Percentiles rank a stretch among this genome's conserved stretches.
Conservation (phyloP, 2,888 invertebrate species). For the Cheilosia vulpina region DNA sequence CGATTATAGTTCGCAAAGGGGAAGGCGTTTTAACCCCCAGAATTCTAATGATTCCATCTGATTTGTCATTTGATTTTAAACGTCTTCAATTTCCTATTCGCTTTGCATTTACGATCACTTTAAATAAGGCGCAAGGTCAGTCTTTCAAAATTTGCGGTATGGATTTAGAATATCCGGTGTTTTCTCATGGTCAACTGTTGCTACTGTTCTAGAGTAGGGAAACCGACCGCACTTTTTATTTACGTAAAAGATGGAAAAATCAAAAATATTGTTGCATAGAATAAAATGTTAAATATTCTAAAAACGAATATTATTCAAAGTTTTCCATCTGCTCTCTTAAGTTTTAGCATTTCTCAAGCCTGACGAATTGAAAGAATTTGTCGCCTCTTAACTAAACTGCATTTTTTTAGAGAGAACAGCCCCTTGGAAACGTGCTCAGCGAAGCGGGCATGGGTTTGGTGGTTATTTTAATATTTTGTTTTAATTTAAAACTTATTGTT, state of each 20-base stretch:
- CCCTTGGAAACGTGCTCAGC: no score
- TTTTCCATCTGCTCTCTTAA: slow-evolving; percentile 15
- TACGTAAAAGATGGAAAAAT: no score
- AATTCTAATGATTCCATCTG: no score
- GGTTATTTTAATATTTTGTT: no score
- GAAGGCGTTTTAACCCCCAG: no score
- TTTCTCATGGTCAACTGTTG: slow-evolving; percentile 13
- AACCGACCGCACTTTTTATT: no score
- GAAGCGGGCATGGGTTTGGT: no score
- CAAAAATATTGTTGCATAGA: background rate
- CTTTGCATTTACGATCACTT: background rate
- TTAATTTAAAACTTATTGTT: no score
- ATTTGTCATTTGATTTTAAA: background rate
- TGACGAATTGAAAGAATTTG: no score
- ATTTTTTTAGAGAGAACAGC: no score
- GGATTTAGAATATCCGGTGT: slow-evolving; percentile 1
- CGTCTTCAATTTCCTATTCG: slow-evolving; percentile 2
- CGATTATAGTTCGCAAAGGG: no score
- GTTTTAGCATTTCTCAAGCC: slow-evolving; percentile 6
- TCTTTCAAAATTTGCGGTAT: background rate
- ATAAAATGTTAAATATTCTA: slow-evolving; percentile 10
- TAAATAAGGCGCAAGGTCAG: background rate
- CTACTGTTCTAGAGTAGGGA: background rate
- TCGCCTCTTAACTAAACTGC: no score
- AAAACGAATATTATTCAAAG: slow-evolving; percentile 11